Conservation (phyloP, 1,140 invertebrate species). For the Drosophila teissieri region DNA sequence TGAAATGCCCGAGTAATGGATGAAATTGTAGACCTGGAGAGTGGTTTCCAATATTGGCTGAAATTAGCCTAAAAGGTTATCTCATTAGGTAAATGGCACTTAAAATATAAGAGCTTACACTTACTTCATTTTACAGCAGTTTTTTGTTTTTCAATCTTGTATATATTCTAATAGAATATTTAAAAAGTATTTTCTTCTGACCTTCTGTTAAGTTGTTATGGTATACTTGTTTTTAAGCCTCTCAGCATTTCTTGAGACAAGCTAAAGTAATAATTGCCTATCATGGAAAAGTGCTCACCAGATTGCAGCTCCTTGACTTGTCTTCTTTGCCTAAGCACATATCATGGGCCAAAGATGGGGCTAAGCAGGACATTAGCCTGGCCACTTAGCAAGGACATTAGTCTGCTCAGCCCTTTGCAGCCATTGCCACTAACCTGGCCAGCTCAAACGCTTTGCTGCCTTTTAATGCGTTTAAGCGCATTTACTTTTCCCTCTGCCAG, state of each 20-base stretch:
- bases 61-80: background rate
- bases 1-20: background rate
- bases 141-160: no score
- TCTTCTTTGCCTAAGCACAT: conserved; percentile 34
- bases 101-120: background rate
- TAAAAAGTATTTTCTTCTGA: background rate
- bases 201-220: background rate
- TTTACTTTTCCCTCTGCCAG: conserved; percentile 56
- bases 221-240: background rate
- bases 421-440: conserved; percentile 14
- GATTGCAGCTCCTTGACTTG: conserved; percentile 18
- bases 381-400: conserved; percentile 55
- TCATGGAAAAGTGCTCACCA: conserved; percentile 10
- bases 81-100: background rate
- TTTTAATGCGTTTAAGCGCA: conserved; percentile 75
- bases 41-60: background rate
- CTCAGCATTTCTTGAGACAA: background rate
- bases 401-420: background rate
- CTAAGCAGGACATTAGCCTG: conserved; percentile 61
- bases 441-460: conserved; percentile 59
- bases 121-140: background rate
- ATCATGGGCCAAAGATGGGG: conserved; percentile 48
- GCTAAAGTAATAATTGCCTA: background rate
- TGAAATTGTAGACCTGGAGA: background rate
- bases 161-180: no score